Evolutionary conservation across 2,888 invertebrate species (phyloP), one percentile per base, ranked within the genome.

Genomic region (Tetranychus piercei): DNA sequence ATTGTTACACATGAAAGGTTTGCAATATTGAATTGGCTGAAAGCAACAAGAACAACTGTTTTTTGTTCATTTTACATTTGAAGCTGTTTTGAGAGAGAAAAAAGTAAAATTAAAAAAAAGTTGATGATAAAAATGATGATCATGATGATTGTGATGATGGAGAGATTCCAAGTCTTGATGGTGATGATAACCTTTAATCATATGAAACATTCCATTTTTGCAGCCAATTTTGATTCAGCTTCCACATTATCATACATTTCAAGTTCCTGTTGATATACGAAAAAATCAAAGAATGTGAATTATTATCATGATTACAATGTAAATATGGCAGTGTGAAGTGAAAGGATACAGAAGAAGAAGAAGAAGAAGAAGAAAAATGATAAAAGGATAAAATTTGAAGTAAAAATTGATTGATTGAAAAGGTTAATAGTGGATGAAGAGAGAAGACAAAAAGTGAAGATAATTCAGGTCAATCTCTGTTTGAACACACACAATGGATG

Each of bases 161-260:
- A 67, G 67, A 67, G 67, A 22, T 18, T 23, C 22, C 11, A 22
- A 23, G 20, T 69, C 18, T 20, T 66, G n/a, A 20, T 66, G 66
- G 6, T 66, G 66, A 20, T 66, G 66, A 66, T 66, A 34, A 34
- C 34, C 34, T 34, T 34, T 55, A 22, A 20, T 88, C 87, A 93
- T 84, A 90, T 92, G 85, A 91, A 92, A 85, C 92, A 92, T 84
- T 93, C 92, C 80, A 88, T 87, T 85, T 91, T 92, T 82, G 89
- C 89, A 80, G 90, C 89, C 86, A 92, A 87, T 81, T 91, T 90
- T 84, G 90, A 92, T 82, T 93, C 92, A 79, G 90, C 87, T 82
- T 92, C 92, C 83, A 92, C 92, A 85, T 92, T 91, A 84, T 92
- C 92, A 86, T 92, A 92, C 88, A 92, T 89, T 82, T 93, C 92